phyloP scores from a whole-genome alignment of 2,888 invertebrate species.

The Metellina segmentata region DNA sequence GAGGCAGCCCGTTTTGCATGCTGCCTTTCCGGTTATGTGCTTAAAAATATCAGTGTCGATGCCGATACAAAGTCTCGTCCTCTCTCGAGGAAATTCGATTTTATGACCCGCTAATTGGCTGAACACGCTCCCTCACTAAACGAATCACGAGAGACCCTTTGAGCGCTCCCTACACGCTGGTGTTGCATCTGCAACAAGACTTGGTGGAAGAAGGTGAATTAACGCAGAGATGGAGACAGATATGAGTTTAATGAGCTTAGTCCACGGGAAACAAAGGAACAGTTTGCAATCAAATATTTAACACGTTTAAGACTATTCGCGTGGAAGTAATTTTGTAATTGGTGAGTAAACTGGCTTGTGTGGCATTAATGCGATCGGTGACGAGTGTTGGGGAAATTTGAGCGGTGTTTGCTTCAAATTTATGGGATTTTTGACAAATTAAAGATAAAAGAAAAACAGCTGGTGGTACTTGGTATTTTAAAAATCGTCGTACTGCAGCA shows the following conservation, averaged over 20 bases:
- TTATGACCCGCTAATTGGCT: conserved; percentile 57
- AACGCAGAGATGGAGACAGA: conserved; percentile 8
- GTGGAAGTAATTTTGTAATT: no score
- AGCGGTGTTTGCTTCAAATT: no score
- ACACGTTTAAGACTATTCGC: no score
- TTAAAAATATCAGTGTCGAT: conserved; percentile 46
- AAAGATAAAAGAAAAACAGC: no score
- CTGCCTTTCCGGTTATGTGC: conserved; percentile 22
- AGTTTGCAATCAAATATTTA: not conserved
- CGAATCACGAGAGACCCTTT: conserved; percentile 11
- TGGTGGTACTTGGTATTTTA: no score
- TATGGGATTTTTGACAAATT: no score
- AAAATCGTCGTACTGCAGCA: no score
- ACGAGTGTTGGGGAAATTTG: no score
- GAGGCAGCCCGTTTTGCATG: conserved; percentile 32
- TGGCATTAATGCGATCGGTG: no score
- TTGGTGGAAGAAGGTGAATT: not conserved
- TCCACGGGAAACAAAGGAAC: not conserved
- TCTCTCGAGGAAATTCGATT: conserved; percentile 48
- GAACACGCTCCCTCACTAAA: conserved; percentile 25
- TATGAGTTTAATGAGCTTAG: conserved; percentile 30
- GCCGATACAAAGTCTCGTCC: conserved; percentile 14
- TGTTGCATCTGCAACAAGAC: not conserved
- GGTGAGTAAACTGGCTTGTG: no score
- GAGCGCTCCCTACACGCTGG: not conserved